A percentile compares a stretch with the other conserved stretches of the same genome.
Conservation (phyloP, 2,113 vertebrate genomes). For the Paraplagusia blochii region DNA sequence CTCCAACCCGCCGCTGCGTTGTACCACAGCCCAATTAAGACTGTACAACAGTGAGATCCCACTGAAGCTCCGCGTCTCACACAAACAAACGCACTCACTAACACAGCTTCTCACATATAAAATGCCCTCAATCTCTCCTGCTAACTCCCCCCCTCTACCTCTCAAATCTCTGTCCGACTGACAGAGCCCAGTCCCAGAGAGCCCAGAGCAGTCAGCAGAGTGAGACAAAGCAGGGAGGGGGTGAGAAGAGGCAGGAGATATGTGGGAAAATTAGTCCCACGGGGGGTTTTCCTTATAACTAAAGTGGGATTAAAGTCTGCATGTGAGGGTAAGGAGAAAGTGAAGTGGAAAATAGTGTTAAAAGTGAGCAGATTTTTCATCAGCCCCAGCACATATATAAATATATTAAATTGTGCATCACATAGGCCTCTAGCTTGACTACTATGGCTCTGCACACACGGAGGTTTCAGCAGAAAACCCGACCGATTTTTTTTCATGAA, state of each 20-base stretch:
- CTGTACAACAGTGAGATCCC: slow-evolving; percentile 13
- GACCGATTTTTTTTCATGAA: slow-evolving; percentile 25
- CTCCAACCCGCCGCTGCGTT: slow-evolving; percentile 16
- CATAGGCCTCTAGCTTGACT: slow-evolving; percentile 40
- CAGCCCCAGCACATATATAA: slow-evolving; percentile 24
- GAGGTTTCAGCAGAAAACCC: slow-evolving; percentile 2
- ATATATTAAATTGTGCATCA: slow-evolving; percentile 20
- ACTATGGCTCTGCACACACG: slow-evolving; percentile 8
- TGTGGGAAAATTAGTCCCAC: slow-evolving; percentile 67
- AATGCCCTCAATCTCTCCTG: slow-evolving; percentile 25
- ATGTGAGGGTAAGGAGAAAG: slow-evolving; percentile 8
- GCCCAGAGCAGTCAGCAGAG: slow-evolving; percentile 57
- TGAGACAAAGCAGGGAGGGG: slow-evolving; percentile 44
- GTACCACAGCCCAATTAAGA: slow-evolving; percentile 46
- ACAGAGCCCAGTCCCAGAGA: slow-evolving; percentile 49
- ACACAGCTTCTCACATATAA: slow-evolving; percentile 15
- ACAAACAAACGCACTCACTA: slow-evolving; percentile 12
- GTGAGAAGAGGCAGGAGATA: slow-evolving; percentile 41
- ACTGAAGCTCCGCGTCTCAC: slow-evolving; percentile 8
- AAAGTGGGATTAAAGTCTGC: slow-evolving; percentile 26
- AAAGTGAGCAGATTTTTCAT: slow-evolving; percentile 9
- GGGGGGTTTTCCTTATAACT: slow-evolving; percentile 47
- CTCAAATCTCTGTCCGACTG: slow-evolving; percentile 39
- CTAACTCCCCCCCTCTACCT: slow-evolving; percentile 9
- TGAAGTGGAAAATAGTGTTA: slow-evolving; percentile 3